A percentile compares a stretch with the other conserved stretches of the same genome.
Evolutionary conservation across 2,888 invertebrate genomes (phyloP).

Genomic region (Tiphia femorata): DNA sequence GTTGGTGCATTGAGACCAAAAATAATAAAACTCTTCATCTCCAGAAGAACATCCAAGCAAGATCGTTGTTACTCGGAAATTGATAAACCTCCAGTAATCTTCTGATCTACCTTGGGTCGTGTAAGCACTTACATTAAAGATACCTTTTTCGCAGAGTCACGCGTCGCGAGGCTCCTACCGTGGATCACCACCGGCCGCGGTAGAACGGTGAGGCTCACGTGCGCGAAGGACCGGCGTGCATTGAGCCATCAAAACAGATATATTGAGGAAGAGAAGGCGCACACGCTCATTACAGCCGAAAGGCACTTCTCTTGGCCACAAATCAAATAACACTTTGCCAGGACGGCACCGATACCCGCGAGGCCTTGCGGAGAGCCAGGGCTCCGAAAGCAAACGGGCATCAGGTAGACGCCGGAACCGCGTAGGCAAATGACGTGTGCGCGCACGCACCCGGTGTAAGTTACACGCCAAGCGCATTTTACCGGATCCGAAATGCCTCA

Average conservation of each 20-base stretch:
- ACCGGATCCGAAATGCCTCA: no score
- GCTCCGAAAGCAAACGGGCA: background rate
- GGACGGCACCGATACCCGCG: conserved; percentile 26
- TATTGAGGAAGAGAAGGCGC: conserved; percentile 62
- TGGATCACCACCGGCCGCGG: background rate
- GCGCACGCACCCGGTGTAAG: no score
- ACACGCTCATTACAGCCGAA: conserved; percentile 56
- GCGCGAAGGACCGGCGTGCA: conserved; percentile 35
- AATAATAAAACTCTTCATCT: no score
- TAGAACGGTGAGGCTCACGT: conserved; percentile 29
- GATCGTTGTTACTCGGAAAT: background rate
- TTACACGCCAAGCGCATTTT: no score
- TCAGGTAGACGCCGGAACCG: background rate
- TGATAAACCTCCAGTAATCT: background rate
- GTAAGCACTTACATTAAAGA: no score
- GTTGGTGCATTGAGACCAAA: no score
- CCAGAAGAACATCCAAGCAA: background rate
- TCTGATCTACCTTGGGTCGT: no score
- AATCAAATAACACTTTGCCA: conserved; percentile 60
- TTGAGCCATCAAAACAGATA: conserved; percentile 53
- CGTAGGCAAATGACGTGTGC: no score
- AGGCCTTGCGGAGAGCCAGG: no score
- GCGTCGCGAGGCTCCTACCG: no score
- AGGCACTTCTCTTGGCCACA: conserved; percentile 53
- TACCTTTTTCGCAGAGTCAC: no score